These are phyloP conservation scores for Paraplagusia blochii DNA, from an alignment of 2,113 vertebrate genomes.

Conservation along the genomic window DNA sequence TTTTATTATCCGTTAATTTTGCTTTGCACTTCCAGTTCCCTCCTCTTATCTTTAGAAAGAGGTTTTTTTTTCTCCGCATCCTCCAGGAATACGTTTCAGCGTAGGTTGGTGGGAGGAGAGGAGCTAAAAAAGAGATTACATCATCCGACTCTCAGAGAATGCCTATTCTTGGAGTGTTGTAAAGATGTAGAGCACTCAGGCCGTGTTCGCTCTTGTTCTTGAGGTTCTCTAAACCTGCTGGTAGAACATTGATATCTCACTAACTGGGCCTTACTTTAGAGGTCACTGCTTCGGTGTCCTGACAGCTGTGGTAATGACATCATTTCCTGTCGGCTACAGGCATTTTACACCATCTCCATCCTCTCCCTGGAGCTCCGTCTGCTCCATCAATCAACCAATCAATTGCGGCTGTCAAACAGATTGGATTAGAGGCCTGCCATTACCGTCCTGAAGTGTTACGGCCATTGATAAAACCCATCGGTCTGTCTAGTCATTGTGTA, in stretches of 20 bases:
- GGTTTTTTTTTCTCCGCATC: slow-evolving; percentile 43
- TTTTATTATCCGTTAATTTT: not conserved
- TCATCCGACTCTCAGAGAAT: slow-evolving; percentile 47
- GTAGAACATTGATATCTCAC: no score
- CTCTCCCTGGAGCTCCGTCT: slow-evolving; percentile 8
- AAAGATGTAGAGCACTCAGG: slow-evolving; percentile 36
- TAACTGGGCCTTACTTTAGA: slow-evolving; percentile 14
- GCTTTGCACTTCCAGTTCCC: not conserved
- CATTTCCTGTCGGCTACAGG: slow-evolving; percentile 33
- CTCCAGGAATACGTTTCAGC: slow-evolving; percentile 50
- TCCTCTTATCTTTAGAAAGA: slow-evolving; percentile 27
- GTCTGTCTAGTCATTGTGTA: slow-evolving; percentile 31
- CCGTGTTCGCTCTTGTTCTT: slow-evolving; percentile 22
- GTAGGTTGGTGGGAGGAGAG: slow-evolving; percentile 52
- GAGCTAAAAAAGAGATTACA: slow-evolving; percentile 49
- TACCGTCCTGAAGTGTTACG: slow-evolving; percentile 33
- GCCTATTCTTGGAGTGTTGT: slow-evolving; percentile 38
- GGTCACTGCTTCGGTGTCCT: slow-evolving; percentile 33
- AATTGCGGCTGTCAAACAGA: slow-evolving; percentile 49
- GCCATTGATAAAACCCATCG: slow-evolving; percentile 50
- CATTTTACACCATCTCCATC: slow-evolving; percentile 16
- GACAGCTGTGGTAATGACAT: slow-evolving; percentile 38
- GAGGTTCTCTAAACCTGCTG: slow-evolving; percentile 22
- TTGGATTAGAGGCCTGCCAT: slow-evolving; percentile 57
- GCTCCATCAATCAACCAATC: slow-evolving; percentile 58